Conservation (phyloP, 2,113 vertebrate genomes). For the Otocyon megalotis region DNA sequence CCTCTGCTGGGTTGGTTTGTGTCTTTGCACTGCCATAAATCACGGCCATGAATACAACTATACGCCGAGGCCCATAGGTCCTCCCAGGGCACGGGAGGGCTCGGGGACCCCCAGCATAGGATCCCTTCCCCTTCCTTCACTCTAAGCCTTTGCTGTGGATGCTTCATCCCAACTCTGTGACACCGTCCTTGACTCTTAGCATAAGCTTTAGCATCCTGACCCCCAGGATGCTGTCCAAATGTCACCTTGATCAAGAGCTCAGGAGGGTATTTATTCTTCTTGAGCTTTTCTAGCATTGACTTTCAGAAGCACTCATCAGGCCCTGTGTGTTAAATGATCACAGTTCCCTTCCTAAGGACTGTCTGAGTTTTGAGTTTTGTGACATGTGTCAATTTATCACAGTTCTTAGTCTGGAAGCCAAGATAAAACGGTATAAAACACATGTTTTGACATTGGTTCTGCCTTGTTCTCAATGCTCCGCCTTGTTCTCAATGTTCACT, state of each 20-base stretch:
- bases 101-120: neutral
- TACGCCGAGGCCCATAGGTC: rapidly evolving
- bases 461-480: slow-evolving; percentile 42
- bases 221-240: neutral
- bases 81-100: neutral
- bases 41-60: neutral
- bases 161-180: neutral
- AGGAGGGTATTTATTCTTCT: neutral
- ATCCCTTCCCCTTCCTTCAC: neutral
- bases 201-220: neutral
- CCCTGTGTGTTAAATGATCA: neutral
- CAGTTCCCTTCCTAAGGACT: neutral
- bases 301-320: neutral
- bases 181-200: neutral
- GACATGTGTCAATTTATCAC: slow-evolving; percentile 16
- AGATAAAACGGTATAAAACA: slow-evolving; percentile 58
- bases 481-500: neutral
- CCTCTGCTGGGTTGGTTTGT: neutral
- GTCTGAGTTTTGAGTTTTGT: neutral
- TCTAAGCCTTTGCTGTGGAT: neutral
- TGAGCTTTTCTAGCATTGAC: neutral
- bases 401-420: neutral
- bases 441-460: slow-evolving; percentile 60
- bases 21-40: neutral
- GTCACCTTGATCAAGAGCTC: neutral